These are phyloP conservation scores for Peucedramus taeniatus DNA, from an alignment of 2,113 vertebrate genomes.

Conservation along the genomic window DNA sequence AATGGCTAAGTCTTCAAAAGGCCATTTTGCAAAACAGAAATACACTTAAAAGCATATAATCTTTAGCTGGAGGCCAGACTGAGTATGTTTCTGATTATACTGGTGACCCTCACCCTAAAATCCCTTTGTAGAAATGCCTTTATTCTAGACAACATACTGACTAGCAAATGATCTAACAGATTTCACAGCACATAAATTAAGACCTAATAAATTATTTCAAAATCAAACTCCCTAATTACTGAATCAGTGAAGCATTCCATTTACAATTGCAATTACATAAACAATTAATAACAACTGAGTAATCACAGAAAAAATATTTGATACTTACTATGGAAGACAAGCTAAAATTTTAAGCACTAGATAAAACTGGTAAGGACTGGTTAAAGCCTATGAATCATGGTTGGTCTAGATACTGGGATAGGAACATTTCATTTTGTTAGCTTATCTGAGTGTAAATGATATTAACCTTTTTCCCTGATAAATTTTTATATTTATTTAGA, in stretches of 20 bases:
- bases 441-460: neutral
- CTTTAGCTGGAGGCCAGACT: constrained; percentile 72
- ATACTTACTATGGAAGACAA: neutral
- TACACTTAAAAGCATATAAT: constrained; percentile 73
- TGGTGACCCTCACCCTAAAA: constrained; percentile 78
- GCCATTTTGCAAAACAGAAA: constrained; percentile 66
- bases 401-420: neutral
- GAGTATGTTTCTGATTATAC: constrained; percentile 80
- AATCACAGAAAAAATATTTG: neutral
- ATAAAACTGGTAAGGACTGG: neutral
- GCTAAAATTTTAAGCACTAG: neutral
- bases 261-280: constrained; percentile 53
- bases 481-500: neutral
- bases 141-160: constrained; percentile 77
- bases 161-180: constrained; percentile 82
- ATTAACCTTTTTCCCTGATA: neutral
- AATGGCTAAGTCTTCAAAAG: constrained; percentile 68
- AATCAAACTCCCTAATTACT: constrained; percentile 72
- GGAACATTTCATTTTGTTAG: neutral
- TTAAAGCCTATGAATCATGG: neutral
- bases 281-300: constrained; percentile 63
- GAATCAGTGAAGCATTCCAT: constrained; percentile 63
- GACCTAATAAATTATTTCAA: constrained; percentile 74
- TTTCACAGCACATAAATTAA: constrained; percentile 87
- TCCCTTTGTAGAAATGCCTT: constrained; percentile 80